Evolutionary conservation across 2,113 vertebrate species (phyloP).

Genomic region (Elgaria multicarinata): DNA sequence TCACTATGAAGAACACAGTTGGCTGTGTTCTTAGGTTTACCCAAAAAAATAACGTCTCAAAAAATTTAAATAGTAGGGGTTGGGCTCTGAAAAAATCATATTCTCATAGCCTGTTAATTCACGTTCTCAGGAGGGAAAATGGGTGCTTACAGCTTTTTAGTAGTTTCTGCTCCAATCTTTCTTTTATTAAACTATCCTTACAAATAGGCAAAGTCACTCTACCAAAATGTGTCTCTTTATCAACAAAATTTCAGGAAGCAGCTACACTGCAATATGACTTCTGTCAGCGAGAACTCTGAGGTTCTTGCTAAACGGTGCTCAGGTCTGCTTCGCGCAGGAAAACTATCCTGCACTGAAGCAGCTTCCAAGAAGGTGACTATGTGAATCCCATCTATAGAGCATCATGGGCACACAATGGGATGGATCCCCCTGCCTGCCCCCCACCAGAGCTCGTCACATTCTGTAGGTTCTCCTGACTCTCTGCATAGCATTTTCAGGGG

Average conservation of each 20-base stretch:
- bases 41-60: neutral
- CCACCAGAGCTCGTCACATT: no score
- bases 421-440: no score
- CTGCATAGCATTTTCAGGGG: no score
- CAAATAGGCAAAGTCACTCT: neutral
- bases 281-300: neutral
- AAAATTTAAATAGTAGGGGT: neutral
- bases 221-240: neutral
- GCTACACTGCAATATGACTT: neutral
- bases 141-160: neutral
- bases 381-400: no score
- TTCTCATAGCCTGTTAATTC: neutral
- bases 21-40: neutral
- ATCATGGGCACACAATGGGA: no score
- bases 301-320: neutral
- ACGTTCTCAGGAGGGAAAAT: neutral
- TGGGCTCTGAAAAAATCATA: neutral
- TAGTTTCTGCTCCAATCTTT: neutral
- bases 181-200: neutral
- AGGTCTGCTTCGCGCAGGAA: neutral
- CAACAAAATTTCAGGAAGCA: neutral
- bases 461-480: no score
- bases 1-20: neutral
- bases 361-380: neutral
- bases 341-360: neutral